Base-by-base conservation (phyloP, 2,888 invertebrate genomes). In the Ferdinandea cuprea region DNA sequence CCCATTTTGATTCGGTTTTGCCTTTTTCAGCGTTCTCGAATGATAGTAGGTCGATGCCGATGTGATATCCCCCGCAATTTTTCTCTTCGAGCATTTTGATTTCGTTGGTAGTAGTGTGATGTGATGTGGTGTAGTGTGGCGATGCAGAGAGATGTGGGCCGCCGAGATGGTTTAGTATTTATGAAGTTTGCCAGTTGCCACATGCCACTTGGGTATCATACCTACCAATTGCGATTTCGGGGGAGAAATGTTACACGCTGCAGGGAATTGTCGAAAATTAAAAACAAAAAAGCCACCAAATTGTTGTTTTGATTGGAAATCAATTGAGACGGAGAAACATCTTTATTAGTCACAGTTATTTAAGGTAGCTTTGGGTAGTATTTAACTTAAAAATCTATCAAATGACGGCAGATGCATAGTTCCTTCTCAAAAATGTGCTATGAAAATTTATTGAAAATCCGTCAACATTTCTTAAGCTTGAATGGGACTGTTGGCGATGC, bases 61-160 rank as follows among this genome's bases (percentile, higher is more conserved):
- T 65, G 58, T 78, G 50, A 59, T 59, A 46, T 68, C 73, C 79
- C 79, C 79, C 79, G 79, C 73, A 79, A 68, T 68, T 73, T 79
- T 68, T 68, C 66, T 59, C 46, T 17, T 11, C 11, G 19, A 37
- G 46, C 48, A 37, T 46, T 30, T 40, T 76, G 32, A 6, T 50
- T 2, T 44, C 15, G 28, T 30, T 40, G 37, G 13, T 37, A 21
- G 21, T 56, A 11, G 56, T 56, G 56, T n/a, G n/a, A n/a, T n/a
- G n/a, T n/a, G n/a, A n/a, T n/a, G n/a, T n/a, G n/a, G n/a, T n/a
- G n/a, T n/a, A n/a, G n/a, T n/a, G n/a, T n/a, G 11, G 13, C 11
- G 32, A n/a, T 19, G 59, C 11, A 2, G 35, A 35, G 46, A 63
- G 63, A 50, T 54, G 46, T 13, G 58, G 52, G 68, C 40, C 25